Conservation (phyloP, 2,888 invertebrate species). For the Sarcophaga rosellei region DNA sequence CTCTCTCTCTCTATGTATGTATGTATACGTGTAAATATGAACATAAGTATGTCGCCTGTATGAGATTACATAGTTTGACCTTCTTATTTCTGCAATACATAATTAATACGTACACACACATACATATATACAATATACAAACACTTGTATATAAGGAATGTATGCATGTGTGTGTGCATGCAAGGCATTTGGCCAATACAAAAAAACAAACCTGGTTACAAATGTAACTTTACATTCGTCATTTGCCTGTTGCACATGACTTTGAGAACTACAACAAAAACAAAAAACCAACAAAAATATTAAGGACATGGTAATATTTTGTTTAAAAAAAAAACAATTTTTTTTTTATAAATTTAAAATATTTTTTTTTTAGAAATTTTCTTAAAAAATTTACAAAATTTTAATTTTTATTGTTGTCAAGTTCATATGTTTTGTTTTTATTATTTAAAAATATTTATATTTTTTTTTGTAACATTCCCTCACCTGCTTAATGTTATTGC, state of each 20-base stretch:
- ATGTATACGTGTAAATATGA: background rate
- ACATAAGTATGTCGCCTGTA: constrained; percentile 8
- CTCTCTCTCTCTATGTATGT: too few relatives aligned
- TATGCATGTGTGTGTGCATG: background rate
- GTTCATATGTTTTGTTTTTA: too few relatives aligned
- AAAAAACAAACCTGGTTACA: background rate
- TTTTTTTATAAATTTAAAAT: background rate
- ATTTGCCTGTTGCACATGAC: constrained; percentile 46
- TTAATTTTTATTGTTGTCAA: too few relatives aligned
- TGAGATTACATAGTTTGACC: constrained; percentile 10
- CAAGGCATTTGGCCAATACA: background rate
- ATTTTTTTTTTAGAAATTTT: background rate
- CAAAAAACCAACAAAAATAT: background rate
- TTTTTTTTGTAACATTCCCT: too few relatives aligned
- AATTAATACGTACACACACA: background rate
- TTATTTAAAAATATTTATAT: too few relatives aligned
- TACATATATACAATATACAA: background rate
- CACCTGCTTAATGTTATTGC: too few relatives aligned
- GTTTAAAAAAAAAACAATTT: background rate
- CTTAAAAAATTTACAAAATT: too few relatives aligned
- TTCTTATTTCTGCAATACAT: constrained; percentile 1
- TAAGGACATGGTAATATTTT: background rate
- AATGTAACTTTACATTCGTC: constrained; percentile 29
- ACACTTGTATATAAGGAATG: background rate
- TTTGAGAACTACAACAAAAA: background rate